Evolutionary conservation across 2,113 vertebrate species (phyloP), one percentile per base, ranked within the genome.

Genomic region (Cichladusa arquata): DNA sequence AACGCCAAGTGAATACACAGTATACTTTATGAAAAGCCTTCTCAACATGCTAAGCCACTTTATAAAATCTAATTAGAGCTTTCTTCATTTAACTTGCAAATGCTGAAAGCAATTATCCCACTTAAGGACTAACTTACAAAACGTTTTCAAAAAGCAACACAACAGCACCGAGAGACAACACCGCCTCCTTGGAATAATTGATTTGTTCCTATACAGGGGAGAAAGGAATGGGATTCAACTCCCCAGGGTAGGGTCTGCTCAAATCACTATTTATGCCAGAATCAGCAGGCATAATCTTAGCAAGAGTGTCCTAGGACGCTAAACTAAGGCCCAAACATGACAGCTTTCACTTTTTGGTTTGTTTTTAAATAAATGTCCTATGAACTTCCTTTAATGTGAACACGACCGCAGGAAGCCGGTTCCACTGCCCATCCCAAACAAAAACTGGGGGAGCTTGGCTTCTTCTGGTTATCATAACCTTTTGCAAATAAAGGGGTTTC

Each of bases 21-120:
- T 88, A 95, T 93, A 93, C 79, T 90, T 96, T 88, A 95, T 94
- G 92, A 96, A 97, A 97, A 93, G 93, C 93, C 90, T 95, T 88
- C 96, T 95, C 92, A 86, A 95, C 95, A 83, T 74, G 93, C 93
- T 97, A 96, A 93, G 93, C 96, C 94, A 97, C 94, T 96, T 97
- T 95, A 83, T 95, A 96, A 97, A 96, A 97, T 96, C 93, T 95
- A 96, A 96, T 96, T 96, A 96, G 94, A 94, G 85, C 82, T 96
- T 96, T 95, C 94, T 97, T 97, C 95, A 97, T 97, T 96, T 96
- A 97, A 97, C 94, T 96, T 97, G 96, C 94, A 97, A 97, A 96
- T 95, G 94, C 71, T 93, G 94, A 97, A 96, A 96, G 92, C 85
- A 96, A 97, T 96, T 96, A 96, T 97, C 92, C 93, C 88, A 96